These are phyloP conservation scores for Drosophila aff. DNA, from an alignment of 1,140 invertebrate species.

Conservation along the genomic window DNA sequence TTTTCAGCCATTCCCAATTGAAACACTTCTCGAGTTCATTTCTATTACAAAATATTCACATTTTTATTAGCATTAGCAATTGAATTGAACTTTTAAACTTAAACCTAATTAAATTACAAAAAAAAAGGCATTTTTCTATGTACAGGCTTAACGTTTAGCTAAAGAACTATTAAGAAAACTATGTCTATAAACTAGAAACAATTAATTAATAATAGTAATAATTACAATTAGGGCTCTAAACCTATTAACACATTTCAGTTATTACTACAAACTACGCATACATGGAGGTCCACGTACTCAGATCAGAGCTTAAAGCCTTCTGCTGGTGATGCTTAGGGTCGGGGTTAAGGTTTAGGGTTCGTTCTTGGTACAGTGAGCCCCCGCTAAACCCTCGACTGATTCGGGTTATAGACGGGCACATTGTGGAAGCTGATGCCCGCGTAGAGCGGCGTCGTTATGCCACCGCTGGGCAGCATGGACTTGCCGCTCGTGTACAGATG, in stretches of 20 bases:
- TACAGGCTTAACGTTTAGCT: constrained; percentile 32
- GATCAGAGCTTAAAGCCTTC: constrained; percentile 49
- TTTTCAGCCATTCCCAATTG: neutral
- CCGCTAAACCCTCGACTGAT: constrained; percentile 69
- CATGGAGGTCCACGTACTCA: constrained; percentile 14
- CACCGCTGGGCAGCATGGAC: constrained; percentile 42
- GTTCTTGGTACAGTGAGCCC: neutral
- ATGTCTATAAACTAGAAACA: too few species aligned
- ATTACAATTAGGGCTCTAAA: constrained; percentile 33
- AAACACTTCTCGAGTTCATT: neutral
- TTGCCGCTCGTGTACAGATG: constrained; percentile 78
- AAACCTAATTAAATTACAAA: constrained; percentile 14
- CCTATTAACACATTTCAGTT: constrained; percentile 80
- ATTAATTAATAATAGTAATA: constrained; percentile 1
- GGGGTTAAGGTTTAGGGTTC: neutral
- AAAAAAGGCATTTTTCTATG: constrained; percentile 23
- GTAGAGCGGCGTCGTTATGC: constrained; percentile 58
- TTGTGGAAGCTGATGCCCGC: constrained; percentile 84
- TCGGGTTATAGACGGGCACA: constrained; percentile 78
- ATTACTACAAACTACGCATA: constrained; percentile 27
- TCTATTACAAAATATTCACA: constrained; percentile 12
- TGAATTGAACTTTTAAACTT: constrained; percentile 2
- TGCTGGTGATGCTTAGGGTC: neutral
- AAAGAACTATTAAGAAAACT: constrained; percentile 14
- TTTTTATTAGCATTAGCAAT: constrained; percentile 15